phyloP scores from a whole-genome alignment of 1,140 invertebrate genomes.

The Polyergus mexicanus region DNA sequence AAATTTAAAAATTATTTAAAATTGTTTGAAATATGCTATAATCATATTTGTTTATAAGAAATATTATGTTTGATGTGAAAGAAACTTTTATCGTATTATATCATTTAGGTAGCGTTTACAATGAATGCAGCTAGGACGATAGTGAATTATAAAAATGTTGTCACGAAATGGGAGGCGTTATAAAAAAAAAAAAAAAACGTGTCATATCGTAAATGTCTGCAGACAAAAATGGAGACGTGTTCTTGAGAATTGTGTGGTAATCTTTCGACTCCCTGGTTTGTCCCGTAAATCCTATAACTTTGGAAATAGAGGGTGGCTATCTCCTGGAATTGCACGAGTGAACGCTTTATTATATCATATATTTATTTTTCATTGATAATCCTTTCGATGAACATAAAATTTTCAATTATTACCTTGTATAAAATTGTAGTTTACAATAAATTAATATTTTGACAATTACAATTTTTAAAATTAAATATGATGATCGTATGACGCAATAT shows the following conservation, averaged over 20 bases:
- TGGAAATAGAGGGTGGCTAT: slow-evolving; percentile 9
- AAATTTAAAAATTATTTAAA: neutral
- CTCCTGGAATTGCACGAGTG: neutral
- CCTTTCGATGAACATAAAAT: neutral
- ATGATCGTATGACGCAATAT: neutral
- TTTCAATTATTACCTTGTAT: neutral
- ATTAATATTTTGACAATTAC: slow-evolving; percentile 8
- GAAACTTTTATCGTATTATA: neutral
- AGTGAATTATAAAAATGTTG: neutral
- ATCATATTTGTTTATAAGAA: neutral
- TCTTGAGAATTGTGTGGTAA: slow-evolving; percentile 52
- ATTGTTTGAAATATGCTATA: neutral
- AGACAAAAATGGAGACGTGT: slow-evolving; percentile 30
- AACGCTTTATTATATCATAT: neutral
- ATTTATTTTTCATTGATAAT: neutral
- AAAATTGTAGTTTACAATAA: neutral
- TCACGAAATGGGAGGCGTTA: neutral
- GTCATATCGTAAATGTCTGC: slow-evolving; percentile 28
- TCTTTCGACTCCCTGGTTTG: slow-evolving; percentile 21
- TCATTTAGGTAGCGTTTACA: neutral
- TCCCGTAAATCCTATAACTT: neutral
- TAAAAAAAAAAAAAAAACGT: slow-evolving; percentile 7
- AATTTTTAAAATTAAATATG: neutral
- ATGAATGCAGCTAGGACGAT: neutral
- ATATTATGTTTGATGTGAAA: neutral